Evolutionary conservation across 2,888 invertebrate species (phyloP).

Genomic region (Hyposoter dolosus): DNA sequence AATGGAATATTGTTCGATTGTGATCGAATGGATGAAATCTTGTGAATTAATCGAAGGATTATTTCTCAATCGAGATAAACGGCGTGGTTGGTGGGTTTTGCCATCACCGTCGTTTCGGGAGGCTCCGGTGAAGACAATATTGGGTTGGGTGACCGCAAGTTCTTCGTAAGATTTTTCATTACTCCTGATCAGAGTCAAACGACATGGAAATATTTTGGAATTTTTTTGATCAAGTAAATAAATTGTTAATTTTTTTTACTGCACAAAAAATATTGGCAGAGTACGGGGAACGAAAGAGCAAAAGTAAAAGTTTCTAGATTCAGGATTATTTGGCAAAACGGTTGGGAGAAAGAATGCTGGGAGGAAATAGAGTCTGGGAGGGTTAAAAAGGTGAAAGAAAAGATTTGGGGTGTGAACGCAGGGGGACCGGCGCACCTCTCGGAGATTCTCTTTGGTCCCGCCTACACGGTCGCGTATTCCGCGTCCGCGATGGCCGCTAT

Average conservation of each 20-base stretch:
- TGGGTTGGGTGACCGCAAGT: background rate
- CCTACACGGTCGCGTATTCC: conserved; percentile 82
- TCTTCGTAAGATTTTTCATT: background rate
- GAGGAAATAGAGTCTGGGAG: background rate
- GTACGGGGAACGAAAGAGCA: background rate
- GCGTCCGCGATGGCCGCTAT: conserved; percentile 83
- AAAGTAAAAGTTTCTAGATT: background rate
- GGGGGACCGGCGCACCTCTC: conserved; percentile 51
- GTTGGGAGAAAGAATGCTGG: background rate
- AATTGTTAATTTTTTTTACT: background rate
- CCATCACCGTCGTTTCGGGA: no score
- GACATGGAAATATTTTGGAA: background rate
- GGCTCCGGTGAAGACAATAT: background rate
- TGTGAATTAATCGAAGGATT: background rate
- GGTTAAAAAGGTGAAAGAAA: conserved; percentile 22
- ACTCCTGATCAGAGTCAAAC: background rate
- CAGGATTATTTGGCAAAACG: background rate
- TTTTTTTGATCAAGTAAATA: background rate
- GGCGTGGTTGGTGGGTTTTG: no score
- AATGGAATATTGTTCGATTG: background rate
- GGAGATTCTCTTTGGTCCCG: conserved; percentile 80
- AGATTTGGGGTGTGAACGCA: conserved; percentile 23
- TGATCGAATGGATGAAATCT: background rate
- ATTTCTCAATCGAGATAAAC: no score
- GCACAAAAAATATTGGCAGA: background rate